Percentiles rank a stretch among this genome's conserved stretches.
Conservation (phyloP, 2,888 invertebrate genomes). For the Rhagophthalmus giganteus region DNA sequence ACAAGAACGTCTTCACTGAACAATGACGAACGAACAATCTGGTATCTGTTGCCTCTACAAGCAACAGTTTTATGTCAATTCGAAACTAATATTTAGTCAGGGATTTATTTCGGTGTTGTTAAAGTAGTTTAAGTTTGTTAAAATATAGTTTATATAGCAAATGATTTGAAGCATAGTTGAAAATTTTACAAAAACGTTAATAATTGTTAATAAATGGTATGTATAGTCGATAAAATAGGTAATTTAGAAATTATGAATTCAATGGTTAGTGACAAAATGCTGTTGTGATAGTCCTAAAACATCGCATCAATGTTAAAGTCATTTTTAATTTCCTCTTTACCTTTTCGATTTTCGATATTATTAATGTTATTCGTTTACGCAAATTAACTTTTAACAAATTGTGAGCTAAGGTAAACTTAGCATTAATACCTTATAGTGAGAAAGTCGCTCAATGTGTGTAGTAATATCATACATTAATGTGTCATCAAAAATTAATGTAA, state of each 20-base stretch:
- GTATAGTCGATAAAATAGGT: conserved; percentile 21
- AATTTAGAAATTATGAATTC: conserved; percentile 27
- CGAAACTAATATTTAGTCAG: conserved; percentile 42
- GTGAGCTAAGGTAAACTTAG: conserved; percentile 44
- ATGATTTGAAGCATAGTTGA: conserved; percentile 30
- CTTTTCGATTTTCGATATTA: no score
- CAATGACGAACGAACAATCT: conserved; percentile 21
- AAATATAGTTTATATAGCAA: conserved; percentile 29
- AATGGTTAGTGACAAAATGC: conserved; percentile 32
- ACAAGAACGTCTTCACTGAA: conserved; percentile 11
- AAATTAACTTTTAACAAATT: no score
- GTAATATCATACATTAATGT: conserved; percentile 29
- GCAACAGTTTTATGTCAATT: conserved; percentile 46
- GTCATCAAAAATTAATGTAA: no score
- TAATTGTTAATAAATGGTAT: conserved; percentile 31
- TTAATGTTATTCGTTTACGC: no score
- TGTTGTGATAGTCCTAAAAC: conserved; percentile 31
- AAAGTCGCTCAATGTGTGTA: conserved; percentile 47
- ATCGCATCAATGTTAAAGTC: conserved; percentile 26
- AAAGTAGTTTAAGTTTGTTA: conserved; percentile 23
- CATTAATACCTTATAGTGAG: conserved; percentile 44
- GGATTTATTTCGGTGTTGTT: conserved; percentile 37
- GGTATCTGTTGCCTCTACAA: conserved; percentile 12
- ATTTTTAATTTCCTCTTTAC: no score
- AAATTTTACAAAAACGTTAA: conserved; percentile 31